Evolutionary conservation across 2,888 invertebrate genomes (phyloP).

Genomic region (Mesorhabditis spiculigera): DNA sequence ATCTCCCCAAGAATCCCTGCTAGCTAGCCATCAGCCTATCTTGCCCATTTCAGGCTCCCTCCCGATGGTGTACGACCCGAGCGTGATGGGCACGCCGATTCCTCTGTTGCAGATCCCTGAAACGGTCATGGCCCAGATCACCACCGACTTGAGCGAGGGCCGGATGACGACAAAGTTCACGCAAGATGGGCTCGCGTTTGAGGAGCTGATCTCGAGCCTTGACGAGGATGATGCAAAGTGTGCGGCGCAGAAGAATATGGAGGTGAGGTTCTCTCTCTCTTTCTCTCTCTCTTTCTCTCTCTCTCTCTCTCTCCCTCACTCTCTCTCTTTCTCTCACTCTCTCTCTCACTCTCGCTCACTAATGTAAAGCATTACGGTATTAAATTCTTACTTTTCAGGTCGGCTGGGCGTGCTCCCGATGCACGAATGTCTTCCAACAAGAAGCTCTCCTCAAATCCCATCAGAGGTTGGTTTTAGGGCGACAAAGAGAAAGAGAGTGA

Average conservation of each 20-base stretch:
- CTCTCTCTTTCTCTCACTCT: background rate
- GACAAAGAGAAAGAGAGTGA: too few relatives aligned
- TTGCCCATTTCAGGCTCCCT: constrained; percentile 19
- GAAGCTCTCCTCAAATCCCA: constrained; percentile 48
- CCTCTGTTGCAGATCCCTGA: constrained; percentile 68
- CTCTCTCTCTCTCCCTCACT: background rate
- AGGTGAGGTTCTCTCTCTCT: constrained; percentile 7
- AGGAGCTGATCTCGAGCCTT: constrained; percentile 17
- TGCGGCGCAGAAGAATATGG: constrained; percentile 16
- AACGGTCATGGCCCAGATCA: constrained; percentile 59
- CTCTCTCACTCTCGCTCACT: too few relatives aligned
- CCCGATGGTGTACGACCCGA: constrained; percentile 61
- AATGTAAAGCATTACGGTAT: too few relatives aligned
- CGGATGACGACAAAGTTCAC: constrained; percentile 24
- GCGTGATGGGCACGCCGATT: constrained; percentile 63
- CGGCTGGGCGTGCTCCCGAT: constrained; percentile 57
- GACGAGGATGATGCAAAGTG: constrained; percentile 23
- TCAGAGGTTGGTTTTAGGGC: constrained; percentile 25
- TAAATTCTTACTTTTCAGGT: constrained; percentile 52
- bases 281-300: too few relatives aligned
- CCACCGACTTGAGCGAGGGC: constrained; percentile 35
- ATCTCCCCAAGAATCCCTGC: background rate
- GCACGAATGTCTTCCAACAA: constrained; percentile 56
- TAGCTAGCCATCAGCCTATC: too few relatives aligned
- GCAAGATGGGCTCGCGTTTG: constrained; percentile 32